Base-by-base conservation (phyloP, 2,888 invertebrate genomes). In the Abrostola triplasia region DNA sequence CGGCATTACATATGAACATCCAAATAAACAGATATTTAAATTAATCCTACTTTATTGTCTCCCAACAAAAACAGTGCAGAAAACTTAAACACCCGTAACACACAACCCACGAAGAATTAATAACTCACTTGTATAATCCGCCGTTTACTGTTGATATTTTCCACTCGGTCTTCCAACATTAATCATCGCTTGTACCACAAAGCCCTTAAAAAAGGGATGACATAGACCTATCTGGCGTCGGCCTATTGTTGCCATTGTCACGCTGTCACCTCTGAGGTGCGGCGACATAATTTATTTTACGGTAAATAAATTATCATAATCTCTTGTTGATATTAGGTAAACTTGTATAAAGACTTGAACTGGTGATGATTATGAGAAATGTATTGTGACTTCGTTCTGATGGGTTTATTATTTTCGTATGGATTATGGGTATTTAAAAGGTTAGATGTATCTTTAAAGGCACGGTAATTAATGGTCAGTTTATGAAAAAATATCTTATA, bases 161-260 rank as follows among this genome's bases (percentile, higher is more conserved):
- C 71, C 64, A 69, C 70, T 70, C 73, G 67, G 66, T 71, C 70
- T 64, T 57, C 68, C 51, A 58, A 73, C 83, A 83, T 83, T 82
- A 83, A 83, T 84, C 83, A 84, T 76, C 59, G 71, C 67, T 69
- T 70, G 73, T 70, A 70, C 61, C 60, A 77, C 79, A 81, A 78
- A 77, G 74, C 74, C 77, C 77, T 79, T 77, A 80, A 83, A 83
- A 72, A 84, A 82, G 81, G 83, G 81, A 78, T 79, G 83, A 82
- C 82, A 77, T 68, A 71, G 69, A 73, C 67, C 72, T 79, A 82
- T 80, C 81, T 78, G 75, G 64, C 70, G 71, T 70, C 64, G 63
- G 48, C 61, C 77, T 66, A 80, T 81, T 81, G 81, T 81, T 56
- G 52, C 66, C 71, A 78, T 78, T 79, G 79, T 79, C 68, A 75